A percentile compares a stretch with the other conserved stretches of the same genome.
These are phyloP conservation scores for Chelmon rostratus DNA, from an alignment of 2,797 vertebrate genomes.

Conservation along the genomic window DNA sequence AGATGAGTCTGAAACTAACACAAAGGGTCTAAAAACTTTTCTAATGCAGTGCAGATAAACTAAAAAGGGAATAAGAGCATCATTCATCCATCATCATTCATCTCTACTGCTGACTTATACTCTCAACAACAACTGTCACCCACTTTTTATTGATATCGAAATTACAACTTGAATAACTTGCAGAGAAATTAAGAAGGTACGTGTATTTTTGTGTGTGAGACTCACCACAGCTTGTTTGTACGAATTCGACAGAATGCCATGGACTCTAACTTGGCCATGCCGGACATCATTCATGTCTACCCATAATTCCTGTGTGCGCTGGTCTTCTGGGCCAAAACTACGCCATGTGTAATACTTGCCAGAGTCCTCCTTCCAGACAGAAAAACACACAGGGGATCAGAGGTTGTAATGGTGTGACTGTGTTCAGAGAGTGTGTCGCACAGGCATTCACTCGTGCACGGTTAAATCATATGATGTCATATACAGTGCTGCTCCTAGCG, in stretches of 20 bases:
- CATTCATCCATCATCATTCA: too few relatives aligned
- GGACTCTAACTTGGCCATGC: constrained; percentile 88
- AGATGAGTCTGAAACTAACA: too few relatives aligned
- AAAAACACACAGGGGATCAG: constrained; percentile 47
- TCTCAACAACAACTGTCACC: background rate
- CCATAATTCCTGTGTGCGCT: constrained; percentile 85
- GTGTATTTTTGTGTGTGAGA: constrained; percentile 7
- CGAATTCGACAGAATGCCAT: constrained; percentile 92
- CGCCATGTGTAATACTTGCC: constrained; percentile 91
- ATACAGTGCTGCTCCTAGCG: constrained; percentile 16
- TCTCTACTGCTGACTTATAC: constrained; percentile 82
- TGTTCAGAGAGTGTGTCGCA: constrained; percentile 30
- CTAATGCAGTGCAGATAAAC: too few relatives aligned
- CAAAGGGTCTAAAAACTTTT: too few relatives aligned
- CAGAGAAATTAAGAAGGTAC: background rate
- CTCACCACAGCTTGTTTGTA: constrained; percentile 94
- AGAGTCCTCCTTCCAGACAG: constrained; percentile 87
- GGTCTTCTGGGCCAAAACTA: constrained; percentile 85
- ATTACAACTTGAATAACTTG: background rate
- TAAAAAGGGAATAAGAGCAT: too few relatives aligned
- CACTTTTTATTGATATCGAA: background rate
- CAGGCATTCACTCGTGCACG: constrained; percentile 16
- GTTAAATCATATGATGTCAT: constrained; percentile 36
- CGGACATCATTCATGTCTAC: constrained; percentile 86
- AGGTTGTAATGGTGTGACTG: constrained; percentile 1